These are phyloP conservation scores for Cynodonichthys magdalenae DNA, from an alignment of 2,797 vertebrate genomes.

Conservation along the genomic window DNA sequence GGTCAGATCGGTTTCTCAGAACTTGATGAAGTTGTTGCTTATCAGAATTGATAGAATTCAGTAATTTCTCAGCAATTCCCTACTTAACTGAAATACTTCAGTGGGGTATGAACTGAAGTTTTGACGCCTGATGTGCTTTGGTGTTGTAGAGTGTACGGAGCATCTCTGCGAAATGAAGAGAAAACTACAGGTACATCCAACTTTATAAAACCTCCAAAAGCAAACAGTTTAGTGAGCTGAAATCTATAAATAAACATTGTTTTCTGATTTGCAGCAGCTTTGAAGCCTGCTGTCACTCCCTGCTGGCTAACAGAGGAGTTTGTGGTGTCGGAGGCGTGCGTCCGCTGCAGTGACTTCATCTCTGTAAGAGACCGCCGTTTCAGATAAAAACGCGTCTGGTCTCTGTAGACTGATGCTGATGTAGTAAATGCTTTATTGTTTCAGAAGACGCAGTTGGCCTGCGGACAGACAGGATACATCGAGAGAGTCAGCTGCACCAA, in stretches of 20 bases:
- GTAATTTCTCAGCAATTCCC: too few relatives aligned
- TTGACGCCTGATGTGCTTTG: background rate
- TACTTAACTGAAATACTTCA: too few relatives aligned
- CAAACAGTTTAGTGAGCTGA: background rate
- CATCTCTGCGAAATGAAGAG: slow-evolving; percentile 76
- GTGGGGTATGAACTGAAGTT: too few relatives aligned
- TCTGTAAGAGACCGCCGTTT: slow-evolving; percentile 67
- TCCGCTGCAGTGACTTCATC: slow-evolving; percentile 83
- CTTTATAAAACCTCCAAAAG: background rate
- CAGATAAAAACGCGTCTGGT: too few relatives aligned
- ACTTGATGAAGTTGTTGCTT: background rate
- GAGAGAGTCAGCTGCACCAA: slow-evolving; percentile 86
- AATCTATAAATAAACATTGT: background rate
- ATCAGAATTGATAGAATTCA: background rate
- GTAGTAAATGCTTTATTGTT: slow-evolving; percentile 4
- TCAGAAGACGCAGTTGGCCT: slow-evolving; percentile 83
- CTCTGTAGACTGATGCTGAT: background rate
- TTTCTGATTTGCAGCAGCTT: slow-evolving; percentile 46
- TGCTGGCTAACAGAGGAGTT: slow-evolving; percentile 92
- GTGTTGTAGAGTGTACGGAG: slow-evolving; percentile 81
- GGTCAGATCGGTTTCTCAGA: background rate
- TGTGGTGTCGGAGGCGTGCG: slow-evolving; percentile 82
- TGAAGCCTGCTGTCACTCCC: slow-evolving; percentile 55
- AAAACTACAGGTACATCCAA: slow-evolving; percentile 69
- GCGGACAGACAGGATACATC: slow-evolving; percentile 85